A percentile compares a stretch with the other conserved stretches of the same genome.
phyloP scores from a whole-genome alignment of 2,888 invertebrate genomes.

The Norana najaformis region DNA sequence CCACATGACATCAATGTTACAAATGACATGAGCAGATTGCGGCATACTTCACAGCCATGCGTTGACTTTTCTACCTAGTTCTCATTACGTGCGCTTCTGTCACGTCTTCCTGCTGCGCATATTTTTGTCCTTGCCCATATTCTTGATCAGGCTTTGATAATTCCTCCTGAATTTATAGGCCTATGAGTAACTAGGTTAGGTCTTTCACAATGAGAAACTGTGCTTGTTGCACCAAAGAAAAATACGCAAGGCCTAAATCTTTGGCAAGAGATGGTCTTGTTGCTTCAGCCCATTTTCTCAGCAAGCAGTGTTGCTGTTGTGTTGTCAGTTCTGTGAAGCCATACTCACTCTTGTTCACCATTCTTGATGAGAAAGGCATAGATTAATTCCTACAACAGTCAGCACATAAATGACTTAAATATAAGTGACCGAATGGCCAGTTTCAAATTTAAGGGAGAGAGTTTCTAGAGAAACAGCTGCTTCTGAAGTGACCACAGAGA shows the following conservation, averaged over 20 bases:
- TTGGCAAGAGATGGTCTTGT: not conserved
- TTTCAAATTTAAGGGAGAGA: too few species aligned
- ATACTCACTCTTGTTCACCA: not conserved
- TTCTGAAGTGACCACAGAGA: too few species aligned
- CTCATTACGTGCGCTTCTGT: not conserved
- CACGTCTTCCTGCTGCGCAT: not conserved
- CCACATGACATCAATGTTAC: not conserved
- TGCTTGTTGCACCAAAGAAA: not conserved
- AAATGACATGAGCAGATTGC: slow-evolving; percentile 3
- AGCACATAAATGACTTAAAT: not conserved
- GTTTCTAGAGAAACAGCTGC: too few species aligned
- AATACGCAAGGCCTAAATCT: not conserved
- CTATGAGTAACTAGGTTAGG: too few species aligned
- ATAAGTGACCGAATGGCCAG: too few species aligned
- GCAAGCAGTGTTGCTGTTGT: not conserved
- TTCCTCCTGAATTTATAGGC: not conserved
- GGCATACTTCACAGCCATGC: not conserved
- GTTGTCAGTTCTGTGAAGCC: not conserved
- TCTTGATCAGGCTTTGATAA: not conserved
- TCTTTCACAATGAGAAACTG: not conserved
- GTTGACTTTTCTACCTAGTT: not conserved
- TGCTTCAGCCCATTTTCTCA: not conserved
- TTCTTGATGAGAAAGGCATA: not conserved
- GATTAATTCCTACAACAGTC: not conserved
- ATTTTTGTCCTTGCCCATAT: not conserved